phyloP scores from a whole-genome alignment of 2,113 vertebrate genomes.

The Rhabdornis inornatus region DNA sequence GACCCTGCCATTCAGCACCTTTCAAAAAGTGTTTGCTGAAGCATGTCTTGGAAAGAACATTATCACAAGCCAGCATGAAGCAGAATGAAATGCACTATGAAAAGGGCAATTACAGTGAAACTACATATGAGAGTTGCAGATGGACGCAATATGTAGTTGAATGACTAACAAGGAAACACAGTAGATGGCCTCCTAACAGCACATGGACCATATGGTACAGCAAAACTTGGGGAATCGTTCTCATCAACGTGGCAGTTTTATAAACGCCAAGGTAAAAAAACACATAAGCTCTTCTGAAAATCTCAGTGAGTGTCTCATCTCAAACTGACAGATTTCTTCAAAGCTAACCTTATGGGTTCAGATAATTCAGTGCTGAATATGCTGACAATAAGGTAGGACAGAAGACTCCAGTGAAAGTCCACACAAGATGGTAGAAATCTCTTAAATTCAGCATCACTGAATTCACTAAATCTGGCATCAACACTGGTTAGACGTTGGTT shows the following conservation, averaged over 20 bases:
- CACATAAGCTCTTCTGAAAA: slow-evolving; percentile 16
- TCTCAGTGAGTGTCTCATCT: neutral
- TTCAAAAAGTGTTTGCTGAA: neutral
- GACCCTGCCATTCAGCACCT: neutral
- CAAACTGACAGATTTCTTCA: slow-evolving; percentile 15
- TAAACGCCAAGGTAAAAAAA: slow-evolving; percentile 41
- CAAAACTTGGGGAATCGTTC: slow-evolving; percentile 43
- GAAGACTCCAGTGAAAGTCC: neutral
- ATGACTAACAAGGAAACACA: slow-evolving; percentile 62
- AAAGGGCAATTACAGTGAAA: slow-evolving; percentile 55
- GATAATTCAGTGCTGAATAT: neutral
- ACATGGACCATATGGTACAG: slow-evolving; percentile 41
- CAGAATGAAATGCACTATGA: slow-evolving; percentile 20
- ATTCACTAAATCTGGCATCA: neutral
- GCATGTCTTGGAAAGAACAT: neutral
- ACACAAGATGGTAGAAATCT: neutral
- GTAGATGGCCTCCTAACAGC: slow-evolving; percentile 54
- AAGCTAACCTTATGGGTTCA: neutral
- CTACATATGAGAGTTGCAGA: slow-evolving; percentile 50
- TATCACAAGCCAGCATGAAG: neutral
- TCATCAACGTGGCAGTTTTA: slow-evolving; percentile 43
- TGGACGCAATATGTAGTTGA: slow-evolving; percentile 60
- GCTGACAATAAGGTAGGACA: neutral
- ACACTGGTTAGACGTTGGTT: neutral
- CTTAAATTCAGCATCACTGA: neutral